Conservation (phyloP, 2,113 vertebrate species). For the Steatornis caripensis region DNA sequence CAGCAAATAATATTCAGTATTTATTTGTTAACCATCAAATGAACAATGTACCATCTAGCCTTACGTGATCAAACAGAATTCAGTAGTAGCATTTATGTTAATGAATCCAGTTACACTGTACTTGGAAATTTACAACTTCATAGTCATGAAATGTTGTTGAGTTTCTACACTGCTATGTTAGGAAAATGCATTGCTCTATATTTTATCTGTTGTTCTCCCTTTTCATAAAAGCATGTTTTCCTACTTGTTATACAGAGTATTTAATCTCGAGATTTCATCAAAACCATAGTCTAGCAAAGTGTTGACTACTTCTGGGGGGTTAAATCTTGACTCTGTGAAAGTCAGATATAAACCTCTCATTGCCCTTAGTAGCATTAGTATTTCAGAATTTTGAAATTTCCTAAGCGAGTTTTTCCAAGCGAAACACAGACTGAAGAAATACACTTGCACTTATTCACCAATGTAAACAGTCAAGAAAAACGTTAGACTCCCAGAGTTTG, state of each 20-base stretch:
- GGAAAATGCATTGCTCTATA: not conserved
- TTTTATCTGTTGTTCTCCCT: not conserved
- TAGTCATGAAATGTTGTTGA: not conserved
- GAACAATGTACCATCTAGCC: fast-evolving
- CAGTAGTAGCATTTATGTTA: not conserved
- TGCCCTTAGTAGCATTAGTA: not conserved
- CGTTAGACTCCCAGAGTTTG: not conserved
- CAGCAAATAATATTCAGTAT: not conserved
- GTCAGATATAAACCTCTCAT: not conserved
- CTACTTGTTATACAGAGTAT: not conserved
- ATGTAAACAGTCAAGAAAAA: not conserved
- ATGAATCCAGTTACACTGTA: not conserved
- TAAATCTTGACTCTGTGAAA: not conserved
- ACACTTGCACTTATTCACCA: not conserved
- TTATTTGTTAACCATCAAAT: not conserved
- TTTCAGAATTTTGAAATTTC: not conserved
- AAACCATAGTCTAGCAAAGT: not conserved
- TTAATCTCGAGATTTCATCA: not conserved
- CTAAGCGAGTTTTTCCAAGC: not conserved
- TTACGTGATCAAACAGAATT: not conserved
- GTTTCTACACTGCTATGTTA: not conserved
- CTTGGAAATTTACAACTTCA: not conserved
- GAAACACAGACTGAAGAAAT: not conserved
- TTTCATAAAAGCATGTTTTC: not conserved
- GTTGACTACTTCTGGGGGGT: not conserved